phyloP scores from a whole-genome alignment of 2,888 invertebrate species.

The Heterodera filipjevi region DNA sequence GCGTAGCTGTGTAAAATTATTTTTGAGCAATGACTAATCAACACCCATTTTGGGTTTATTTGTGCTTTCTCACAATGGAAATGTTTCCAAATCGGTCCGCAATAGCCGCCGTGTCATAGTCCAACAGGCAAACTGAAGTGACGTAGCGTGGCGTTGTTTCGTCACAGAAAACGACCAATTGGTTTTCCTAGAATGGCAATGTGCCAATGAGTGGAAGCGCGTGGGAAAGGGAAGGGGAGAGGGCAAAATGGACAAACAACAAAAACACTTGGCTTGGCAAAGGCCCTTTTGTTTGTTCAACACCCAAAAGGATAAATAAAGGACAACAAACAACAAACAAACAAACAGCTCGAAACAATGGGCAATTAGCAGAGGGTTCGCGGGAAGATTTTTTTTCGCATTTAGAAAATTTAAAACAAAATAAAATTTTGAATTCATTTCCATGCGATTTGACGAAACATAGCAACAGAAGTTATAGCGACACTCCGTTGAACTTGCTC shows the following conservation, averaged over 20 bases:
- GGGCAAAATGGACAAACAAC: not conserved
- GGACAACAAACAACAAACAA: too few species aligned
- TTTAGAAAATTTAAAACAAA: too few species aligned
- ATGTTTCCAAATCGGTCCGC: constrained; percentile 98
- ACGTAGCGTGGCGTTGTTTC: constrained; percentile 97
- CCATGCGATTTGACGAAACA: too few species aligned
- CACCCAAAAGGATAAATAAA: not conserved
- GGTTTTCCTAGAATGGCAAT: constrained; percentile 78
- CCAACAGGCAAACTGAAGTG: constrained; percentile 85
- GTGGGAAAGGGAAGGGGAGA: not conserved
- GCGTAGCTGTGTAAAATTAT: constrained; percentile 70
- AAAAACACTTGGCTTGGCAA: not conserved
- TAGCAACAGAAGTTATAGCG: too few species aligned
- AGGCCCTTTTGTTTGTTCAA: constrained; percentile 1
- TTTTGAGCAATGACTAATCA: not conserved
- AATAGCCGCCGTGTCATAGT: constrained; percentile 92
- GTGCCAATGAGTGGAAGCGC: not conserved
- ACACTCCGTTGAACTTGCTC: too few species aligned
- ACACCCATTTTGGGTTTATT: not conserved
- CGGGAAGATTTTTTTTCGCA: too few species aligned
- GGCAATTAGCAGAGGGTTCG: too few species aligned
- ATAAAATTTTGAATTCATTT: too few species aligned
- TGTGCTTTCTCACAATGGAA: constrained; percentile 75
- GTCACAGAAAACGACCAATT: constrained; percentile 95
- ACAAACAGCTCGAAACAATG: too few species aligned